Evolutionary conservation across 1,140 invertebrate species (phyloP).

Genomic region (Drosophila ironensis): DNA sequence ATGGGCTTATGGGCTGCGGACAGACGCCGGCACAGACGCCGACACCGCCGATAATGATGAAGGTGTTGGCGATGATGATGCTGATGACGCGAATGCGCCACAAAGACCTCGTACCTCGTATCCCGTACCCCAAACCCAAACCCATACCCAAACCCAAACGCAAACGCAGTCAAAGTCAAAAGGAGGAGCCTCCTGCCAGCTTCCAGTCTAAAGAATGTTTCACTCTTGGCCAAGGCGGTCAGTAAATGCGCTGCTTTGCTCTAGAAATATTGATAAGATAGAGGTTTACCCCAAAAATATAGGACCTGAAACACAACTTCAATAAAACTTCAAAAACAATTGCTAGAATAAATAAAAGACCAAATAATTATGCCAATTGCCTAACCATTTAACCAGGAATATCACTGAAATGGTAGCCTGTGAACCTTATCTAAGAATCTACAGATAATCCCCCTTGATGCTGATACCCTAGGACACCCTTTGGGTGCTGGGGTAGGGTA

Average conservation of each 20-base stretch:
- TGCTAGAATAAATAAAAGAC: too few species aligned
- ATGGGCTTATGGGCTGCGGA: not conserved
- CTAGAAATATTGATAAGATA: not conserved
- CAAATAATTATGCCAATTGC: too few species aligned
- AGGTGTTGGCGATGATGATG: constrained; percentile 78
- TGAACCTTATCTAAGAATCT: too few species aligned
- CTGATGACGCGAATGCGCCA: constrained; percentile 71
- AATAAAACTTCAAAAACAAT: too few species aligned
- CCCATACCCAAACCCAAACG: not conserved
- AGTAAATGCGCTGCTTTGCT: too few species aligned
- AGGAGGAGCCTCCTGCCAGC: too few species aligned
- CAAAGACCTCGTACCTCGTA: too few species aligned
- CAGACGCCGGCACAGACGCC: constrained; percentile 31
- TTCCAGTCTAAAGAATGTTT: too few species aligned
- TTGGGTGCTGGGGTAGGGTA: constrained; percentile 27
- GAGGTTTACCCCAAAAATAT: not conserved
- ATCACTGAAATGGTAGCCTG: too few species aligned
- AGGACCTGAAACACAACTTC: too few species aligned
- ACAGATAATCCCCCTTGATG: not conserved
- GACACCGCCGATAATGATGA: constrained; percentile 71
- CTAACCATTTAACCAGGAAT: too few species aligned
- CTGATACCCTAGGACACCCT: not conserved
- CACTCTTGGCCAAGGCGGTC: too few species aligned
- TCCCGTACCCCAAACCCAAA: constrained; percentile 6
- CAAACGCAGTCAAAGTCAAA: not conserved